Evolutionary conservation across 2,113 vertebrate genomes (phyloP).

Genomic region (Egretta garzetta): DNA sequence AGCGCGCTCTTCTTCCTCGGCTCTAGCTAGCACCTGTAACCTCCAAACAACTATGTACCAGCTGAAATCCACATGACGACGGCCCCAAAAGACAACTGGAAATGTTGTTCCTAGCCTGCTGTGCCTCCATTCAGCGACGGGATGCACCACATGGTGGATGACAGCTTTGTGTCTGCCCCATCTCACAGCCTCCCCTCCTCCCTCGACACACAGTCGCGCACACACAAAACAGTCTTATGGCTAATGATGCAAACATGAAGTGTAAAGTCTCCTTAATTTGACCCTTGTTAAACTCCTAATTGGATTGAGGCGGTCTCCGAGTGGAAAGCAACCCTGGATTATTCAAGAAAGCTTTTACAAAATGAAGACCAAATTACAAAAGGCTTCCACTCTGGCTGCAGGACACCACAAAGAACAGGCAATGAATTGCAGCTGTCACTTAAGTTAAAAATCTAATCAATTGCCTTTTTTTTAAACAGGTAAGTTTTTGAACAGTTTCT

Average conservation of each 20-base stretch:
- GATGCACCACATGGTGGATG: conserved; percentile 73
- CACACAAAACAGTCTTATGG: conserved; percentile 72
- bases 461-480: conserved; percentile 78
- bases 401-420: conserved; percentile 76
- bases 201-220: conserved; percentile 62
- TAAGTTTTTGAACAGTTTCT: conserved; percentile 81
- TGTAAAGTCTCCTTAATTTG: conserved; percentile 90
- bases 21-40: conserved; percentile 83
- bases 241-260: conserved; percentile 86
- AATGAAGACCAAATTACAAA: conserved; percentile 79
- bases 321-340: conserved; percentile 81
- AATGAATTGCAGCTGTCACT: conserved; percentile 82
- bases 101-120: conserved; percentile 80
- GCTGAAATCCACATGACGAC: conserved; percentile 75
- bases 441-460: conserved; percentile 83
- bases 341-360: conserved; percentile 81
- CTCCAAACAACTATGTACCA: conserved; percentile 72
- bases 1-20: conserved; percentile 32
- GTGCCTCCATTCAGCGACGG: conserved; percentile 73
- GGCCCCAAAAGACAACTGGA: conserved; percentile 77
- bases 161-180: conserved; percentile 74
- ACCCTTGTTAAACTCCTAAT: conserved; percentile 94
- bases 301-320: conserved; percentile 86
- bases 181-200: conserved; percentile 61
- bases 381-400: conserved; percentile 75